Conservation (phyloP, 2,797 vertebrate genomes). For the Aulostomus chinensis region DNA sequence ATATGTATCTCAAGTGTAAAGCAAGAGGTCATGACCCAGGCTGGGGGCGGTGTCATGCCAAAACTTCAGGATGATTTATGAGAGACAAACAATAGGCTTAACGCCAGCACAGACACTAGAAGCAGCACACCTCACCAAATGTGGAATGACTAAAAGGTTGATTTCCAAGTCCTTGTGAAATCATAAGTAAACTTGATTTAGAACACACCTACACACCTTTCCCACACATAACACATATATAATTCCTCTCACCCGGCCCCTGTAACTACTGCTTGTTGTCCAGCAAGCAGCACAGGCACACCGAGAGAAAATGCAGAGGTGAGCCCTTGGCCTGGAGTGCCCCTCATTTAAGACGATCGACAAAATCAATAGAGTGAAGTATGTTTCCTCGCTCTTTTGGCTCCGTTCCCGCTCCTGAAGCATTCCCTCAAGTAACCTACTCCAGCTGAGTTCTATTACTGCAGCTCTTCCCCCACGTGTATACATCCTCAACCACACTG, state of each 20-base stretch:
- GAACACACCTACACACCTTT: slow-evolving; percentile 5
- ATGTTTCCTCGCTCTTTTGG: slow-evolving; percentile 78
- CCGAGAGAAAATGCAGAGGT: slow-evolving; percentile 70
- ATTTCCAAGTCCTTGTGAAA: slow-evolving; percentile 13
- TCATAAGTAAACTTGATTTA: slow-evolving; percentile 1
- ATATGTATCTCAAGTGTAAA: slow-evolving; percentile 55
- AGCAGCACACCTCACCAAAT: background rate
- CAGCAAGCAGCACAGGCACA: slow-evolving; percentile 40
- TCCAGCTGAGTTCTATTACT: slow-evolving; percentile 78
- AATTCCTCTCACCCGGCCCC: slow-evolving; percentile 14
- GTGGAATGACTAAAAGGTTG: slow-evolving; percentile 8
- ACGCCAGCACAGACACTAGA: slow-evolving; percentile 12
- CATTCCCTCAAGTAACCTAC: slow-evolving; percentile 69
- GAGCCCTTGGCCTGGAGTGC: slow-evolving; percentile 80
- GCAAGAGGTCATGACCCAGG: slow-evolving; percentile 53
- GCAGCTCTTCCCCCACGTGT: slow-evolving; percentile 64
- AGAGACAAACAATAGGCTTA: slow-evolving; percentile 35
- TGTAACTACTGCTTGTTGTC: slow-evolving; percentile 50
- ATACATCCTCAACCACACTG: slow-evolving; percentile 60
- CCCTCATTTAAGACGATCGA: slow-evolving; percentile 85
- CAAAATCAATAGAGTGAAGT: slow-evolving; percentile 86
- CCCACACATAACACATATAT: slow-evolving; percentile 24
- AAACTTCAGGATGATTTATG: slow-evolving; percentile 50
- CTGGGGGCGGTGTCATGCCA: slow-evolving; percentile 30
- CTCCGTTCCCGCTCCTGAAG: slow-evolving; percentile 68